These are phyloP conservation scores for Limnodromus scolopaceus DNA, from an alignment of 2,797 vertebrate species.

Conservation along the genomic window DNA sequence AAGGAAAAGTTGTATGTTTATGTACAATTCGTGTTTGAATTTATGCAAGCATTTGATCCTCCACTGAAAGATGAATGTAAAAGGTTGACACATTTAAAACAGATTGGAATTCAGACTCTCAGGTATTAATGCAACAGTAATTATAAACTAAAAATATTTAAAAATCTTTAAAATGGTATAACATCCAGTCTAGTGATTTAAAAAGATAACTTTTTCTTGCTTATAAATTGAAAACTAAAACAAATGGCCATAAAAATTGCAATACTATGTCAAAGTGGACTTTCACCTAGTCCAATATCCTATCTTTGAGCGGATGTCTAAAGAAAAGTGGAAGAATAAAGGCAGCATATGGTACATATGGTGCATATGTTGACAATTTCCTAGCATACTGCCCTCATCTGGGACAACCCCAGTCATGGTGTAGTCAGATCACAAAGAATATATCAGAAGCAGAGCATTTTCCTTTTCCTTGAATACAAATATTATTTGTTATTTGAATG, in stretches of 20 bases:
- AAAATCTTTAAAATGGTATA: not conserved
- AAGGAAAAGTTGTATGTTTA: not conserved
- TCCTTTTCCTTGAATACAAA: not conserved
- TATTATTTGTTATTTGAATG: not conserved
- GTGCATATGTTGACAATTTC: not conserved
- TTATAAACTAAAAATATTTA: not conserved
- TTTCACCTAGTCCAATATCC: not conserved
- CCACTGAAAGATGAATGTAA: not conserved
- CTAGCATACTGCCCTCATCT: not conserved
- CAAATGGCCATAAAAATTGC: not conserved
- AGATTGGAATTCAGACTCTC: not conserved
- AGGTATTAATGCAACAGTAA: not conserved
- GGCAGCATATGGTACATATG: not conserved
- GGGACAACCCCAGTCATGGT: not conserved
- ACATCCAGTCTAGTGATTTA: not conserved
- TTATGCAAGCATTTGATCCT: not conserved
- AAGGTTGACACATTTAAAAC: not conserved
- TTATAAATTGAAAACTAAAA: not conserved
- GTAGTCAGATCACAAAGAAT: not conserved
- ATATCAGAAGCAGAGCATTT: not conserved
- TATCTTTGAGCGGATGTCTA: not conserved
- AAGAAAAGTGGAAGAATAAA: not conserved
- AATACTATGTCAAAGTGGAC: not conserved
- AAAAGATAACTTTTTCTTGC: not conserved
- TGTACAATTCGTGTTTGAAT: not conserved